Evolutionary conservation across 2,888 invertebrate species (phyloP), one percentile per base, ranked within the genome.

Genomic region (Brachyopa scutellaris): DNA sequence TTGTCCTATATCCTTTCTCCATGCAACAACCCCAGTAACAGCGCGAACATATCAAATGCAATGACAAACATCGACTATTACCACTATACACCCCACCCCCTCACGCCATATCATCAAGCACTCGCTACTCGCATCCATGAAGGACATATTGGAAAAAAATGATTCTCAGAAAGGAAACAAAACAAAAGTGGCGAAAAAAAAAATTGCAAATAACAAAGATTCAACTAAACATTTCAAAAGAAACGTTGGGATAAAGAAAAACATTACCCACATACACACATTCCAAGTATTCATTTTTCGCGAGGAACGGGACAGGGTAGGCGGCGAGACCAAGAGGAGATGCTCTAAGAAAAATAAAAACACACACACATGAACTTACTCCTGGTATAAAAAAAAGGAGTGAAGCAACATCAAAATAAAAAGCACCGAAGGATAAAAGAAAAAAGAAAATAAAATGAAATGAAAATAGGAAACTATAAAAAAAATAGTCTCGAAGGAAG

Each of bases 191-290:
- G 36, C 15, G 8, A 59, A 49, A 23, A 36, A 38, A 61, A 42
- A 47, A 42, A 23, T 64, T 29, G 51, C n/a, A n/a, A n/a, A n/a
- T n/a, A n/a, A n/a, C n/a, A n/a, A n/a, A n/a, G n/a, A n/a, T n/a
- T n/a, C n/a, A 74, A 69, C 69, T 69, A 74, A 80, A 74, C 74
- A 80, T 80, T 80, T 74, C 74, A 69, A 80, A 80, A 80, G 80
- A 80, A 80, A 57, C 73, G 74, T 74, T 74, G 80, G n/a, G 69
- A 64, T 80, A 80, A 80, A 74, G 80, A 80, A 80, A 80, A 80
- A 80, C 80, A 80, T 80, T 80, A 80, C 74, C 80, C 80, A 80
- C 80, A 80, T 80, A 69, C 64, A 80, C 80, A 80, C 40, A 69
- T 69, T 69, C n/a, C n/a, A n/a, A n/a, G n/a, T n/a, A 74, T 38